Evolutionary conservation across 2,888 invertebrate genomes (phyloP).

Genomic region (Ophioninae sp.): DNA sequence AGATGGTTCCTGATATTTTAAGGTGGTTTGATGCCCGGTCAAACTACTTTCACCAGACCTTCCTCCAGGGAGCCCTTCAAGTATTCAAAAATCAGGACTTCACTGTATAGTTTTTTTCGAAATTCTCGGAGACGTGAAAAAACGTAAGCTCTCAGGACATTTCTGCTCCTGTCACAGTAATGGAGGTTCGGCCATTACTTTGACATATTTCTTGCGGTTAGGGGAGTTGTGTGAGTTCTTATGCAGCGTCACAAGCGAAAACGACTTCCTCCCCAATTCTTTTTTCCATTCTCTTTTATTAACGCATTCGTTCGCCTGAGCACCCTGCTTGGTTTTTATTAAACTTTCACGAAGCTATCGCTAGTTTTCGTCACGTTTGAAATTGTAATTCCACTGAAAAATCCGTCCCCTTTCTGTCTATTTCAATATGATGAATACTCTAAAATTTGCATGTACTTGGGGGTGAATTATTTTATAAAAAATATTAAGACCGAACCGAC

Average conservation of each 20-base stretch:
- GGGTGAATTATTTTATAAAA: conserved; percentile 17
- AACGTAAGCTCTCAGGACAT: conserved; percentile 44
- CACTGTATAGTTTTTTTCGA: conserved; percentile 38
- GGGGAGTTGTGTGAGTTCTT: conserved; percentile 55
- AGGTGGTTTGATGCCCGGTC: too few species aligned
- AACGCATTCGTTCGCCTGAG: conserved; percentile 50
- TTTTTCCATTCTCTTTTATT: conserved; percentile 47
- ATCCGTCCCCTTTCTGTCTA: conserved; percentile 32
- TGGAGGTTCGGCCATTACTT: conserved; percentile 60
- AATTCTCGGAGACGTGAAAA: conserved; percentile 44
- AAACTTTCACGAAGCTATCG: conserved; percentile 29
- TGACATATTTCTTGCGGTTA: conserved; percentile 64
- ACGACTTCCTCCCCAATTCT: conserved; percentile 26
- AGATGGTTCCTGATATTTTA: too few species aligned
- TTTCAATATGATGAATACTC: conserved; percentile 55
- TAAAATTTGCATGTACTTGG: conserved; percentile 45
- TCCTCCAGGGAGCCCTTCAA: too few species aligned
- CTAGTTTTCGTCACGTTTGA: conserved; percentile 19
- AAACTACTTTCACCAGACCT: too few species aligned
- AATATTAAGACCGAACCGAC: too few species aligned
- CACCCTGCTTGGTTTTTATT: conserved; percentile 45
- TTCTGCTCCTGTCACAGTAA: conserved; percentile 50
- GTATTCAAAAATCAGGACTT: too few species aligned
- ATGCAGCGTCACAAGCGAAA: conserved; percentile 8
- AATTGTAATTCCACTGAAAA: conserved; percentile 27